These are phyloP conservation scores for Lycaon pictus DNA, from an alignment of 2,113 vertebrate species.

Conservation along the genomic window DNA sequence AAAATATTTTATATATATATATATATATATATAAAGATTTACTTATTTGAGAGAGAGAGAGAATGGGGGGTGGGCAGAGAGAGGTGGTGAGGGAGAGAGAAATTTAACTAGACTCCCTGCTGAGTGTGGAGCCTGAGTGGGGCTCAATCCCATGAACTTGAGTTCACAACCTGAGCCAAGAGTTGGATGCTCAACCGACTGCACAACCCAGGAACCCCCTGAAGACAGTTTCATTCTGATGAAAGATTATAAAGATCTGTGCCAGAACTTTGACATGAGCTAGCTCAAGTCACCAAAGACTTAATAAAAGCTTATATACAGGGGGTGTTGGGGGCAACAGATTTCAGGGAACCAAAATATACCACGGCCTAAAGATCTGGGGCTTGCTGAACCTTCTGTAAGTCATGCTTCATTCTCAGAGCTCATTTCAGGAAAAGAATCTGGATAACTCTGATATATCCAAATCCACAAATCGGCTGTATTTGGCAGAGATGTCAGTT, in stretches of 20 bases:
- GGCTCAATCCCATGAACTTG: background rate
- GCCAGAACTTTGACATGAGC: background rate
- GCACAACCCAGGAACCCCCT: background rate
- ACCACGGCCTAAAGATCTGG: background rate
- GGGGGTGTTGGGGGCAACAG: background rate
- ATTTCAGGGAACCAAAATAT: background rate
- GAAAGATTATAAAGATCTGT: background rate
- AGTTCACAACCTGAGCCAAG: background rate
- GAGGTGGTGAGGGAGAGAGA: background rate
- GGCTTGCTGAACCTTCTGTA: background rate
- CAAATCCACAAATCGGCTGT: background rate
- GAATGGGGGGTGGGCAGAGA: background rate
- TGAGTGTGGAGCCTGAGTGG: background rate
- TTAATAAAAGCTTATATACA: background rate
- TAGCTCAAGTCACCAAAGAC: background rate
- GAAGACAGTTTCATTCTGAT: background rate
- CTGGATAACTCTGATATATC: background rate
- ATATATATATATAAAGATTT: background rate
- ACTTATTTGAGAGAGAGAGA: background rate
- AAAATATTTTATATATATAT: background rate
- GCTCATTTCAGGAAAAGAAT: background rate
- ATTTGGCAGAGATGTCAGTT: background rate
- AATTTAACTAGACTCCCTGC: background rate
- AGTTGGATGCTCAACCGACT: background rate
- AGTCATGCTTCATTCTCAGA: background rate